These are phyloP conservation scores for Bubo bubo DNA, from an alignment of 2,113 vertebrate species.

Conservation along the genomic window DNA sequence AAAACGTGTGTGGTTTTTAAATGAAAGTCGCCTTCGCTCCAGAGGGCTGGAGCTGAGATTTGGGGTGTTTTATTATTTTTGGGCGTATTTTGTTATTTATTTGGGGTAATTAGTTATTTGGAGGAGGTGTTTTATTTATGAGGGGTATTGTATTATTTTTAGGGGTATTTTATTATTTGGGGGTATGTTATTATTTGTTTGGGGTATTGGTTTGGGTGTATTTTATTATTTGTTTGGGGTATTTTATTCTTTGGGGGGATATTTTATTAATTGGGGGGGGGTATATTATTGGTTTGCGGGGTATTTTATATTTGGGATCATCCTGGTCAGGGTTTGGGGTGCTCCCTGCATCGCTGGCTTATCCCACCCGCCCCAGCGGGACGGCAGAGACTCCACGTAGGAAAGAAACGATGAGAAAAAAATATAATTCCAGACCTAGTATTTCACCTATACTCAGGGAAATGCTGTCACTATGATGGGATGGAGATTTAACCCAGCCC, in stretches of 20 bases:
- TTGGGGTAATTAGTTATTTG: not conserved
- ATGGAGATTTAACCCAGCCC: fast-evolving
- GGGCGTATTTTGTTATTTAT: not conserved
- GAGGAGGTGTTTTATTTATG: not conserved
- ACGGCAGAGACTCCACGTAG: fast-evolving
- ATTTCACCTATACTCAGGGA: fast-evolving
- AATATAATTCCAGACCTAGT: fast-evolving
- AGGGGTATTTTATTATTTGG: not conserved
- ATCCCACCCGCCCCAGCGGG: not conserved
- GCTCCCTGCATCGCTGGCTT: not conserved
- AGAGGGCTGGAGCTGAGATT: not conserved
- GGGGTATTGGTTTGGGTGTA: too few species aligned
- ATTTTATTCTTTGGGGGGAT: not conserved
- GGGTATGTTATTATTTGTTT: not conserved
- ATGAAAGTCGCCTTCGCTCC: not conserved
- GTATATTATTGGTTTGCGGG: not conserved
- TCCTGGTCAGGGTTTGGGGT: not conserved
- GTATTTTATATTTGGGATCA: fast-evolving
- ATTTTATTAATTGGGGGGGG: not conserved
- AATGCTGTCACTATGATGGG: not conserved
- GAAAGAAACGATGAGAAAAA: fast-evolving
- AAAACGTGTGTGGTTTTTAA: constrained; percentile 7
- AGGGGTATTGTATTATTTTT: not conserved
- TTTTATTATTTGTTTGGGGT: not conserved
- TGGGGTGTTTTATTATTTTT: not conserved